Base-by-base conservation (phyloP, 2,888 invertebrate genomes). In the Crioceris asparagi region DNA sequence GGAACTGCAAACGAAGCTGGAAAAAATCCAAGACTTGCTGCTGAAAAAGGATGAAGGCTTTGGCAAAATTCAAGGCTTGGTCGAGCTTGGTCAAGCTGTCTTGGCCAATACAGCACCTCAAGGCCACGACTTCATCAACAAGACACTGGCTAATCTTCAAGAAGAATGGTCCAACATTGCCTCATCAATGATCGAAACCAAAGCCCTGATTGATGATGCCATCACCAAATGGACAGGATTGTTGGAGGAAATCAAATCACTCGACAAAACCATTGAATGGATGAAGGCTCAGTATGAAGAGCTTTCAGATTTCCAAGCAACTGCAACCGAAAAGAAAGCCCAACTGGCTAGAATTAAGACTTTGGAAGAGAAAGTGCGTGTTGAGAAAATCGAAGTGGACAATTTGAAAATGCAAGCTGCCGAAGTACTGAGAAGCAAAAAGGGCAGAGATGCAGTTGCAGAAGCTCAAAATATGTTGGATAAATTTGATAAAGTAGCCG, bases 31-130 rank as follows among this genome's bases (percentile, higher is more conserved):
- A 70, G 91, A 91, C 59, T 68, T 94, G 31, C 68, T 90, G 31
- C 66, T 92, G n/a, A 79, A 83, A 43, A 94, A 93, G 64, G 94
- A 96, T 51, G 90, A 90, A 67, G 93, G 93, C 3, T 90, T 88
- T 52, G 75, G 79, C 0, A 84, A 84, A 62, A 83, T 92, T 18
- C 90, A 94, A 57, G 76, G 78, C 33, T 75, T 88, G 27, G 83
- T 92, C n/a, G 93, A 93, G 54, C 65, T 87, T 48, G 92, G 91
- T 0, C 94, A 96, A 64, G 80, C 77, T 49, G 87, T 93, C 1
- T 68, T 93, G 53, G 86, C 87, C 0, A 93, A 91, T 55, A 93
- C 94, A 0, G 87, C 92, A 0, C 83, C 87, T 1, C 69, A 76
- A 21, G 94, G 94, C 0, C 91, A 94, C 49, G 81, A 83, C 48